These are phyloP conservation scores for Zhengitettix transpicula DNA, from an alignment of 2,888 invertebrate genomes.

Conservation along the genomic window DNA sequence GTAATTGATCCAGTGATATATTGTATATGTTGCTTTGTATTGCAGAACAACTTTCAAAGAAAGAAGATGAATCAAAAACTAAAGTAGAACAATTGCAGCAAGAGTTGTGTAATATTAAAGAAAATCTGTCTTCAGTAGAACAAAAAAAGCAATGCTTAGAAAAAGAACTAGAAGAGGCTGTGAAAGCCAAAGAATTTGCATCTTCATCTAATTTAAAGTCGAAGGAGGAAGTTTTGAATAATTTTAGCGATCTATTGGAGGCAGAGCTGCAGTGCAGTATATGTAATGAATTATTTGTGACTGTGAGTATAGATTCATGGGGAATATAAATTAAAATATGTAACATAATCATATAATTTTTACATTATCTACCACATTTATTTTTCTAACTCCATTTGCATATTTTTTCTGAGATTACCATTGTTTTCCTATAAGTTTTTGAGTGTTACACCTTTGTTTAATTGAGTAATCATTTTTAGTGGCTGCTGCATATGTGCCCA, in stretches of 20 bases:
- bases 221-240: constrained; percentile 18
- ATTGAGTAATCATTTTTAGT: too few species aligned
- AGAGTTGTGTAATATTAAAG: constrained; percentile 9
- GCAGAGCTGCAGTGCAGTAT: constrained; percentile 58
- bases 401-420: too few species aligned
- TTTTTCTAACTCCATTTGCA: too few species aligned
- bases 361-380: too few species aligned
- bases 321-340: too few species aligned
- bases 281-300: constrained; percentile 56
- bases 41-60: constrained; percentile 15
- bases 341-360: too few species aligned
- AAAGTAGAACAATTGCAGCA: constrained; percentile 5
- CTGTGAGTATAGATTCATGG: constrained; percentile 20
- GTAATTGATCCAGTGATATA: too few species aligned
- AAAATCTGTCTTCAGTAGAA: constrained; percentile 15
- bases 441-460: too few species aligned
- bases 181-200: constrained; percentile 11
- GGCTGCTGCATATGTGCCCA: too few species aligned
- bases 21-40: background rate
- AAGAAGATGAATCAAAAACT: constrained; percentile 22
- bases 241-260: constrained; percentile 42
- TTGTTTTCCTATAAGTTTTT: too few species aligned
- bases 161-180: constrained; percentile 11
- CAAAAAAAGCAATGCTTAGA: constrained; percentile 11
- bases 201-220: background rate